Conservation (phyloP, 2,797 vertebrate genomes). For the Centropyge bicolor region DNA sequence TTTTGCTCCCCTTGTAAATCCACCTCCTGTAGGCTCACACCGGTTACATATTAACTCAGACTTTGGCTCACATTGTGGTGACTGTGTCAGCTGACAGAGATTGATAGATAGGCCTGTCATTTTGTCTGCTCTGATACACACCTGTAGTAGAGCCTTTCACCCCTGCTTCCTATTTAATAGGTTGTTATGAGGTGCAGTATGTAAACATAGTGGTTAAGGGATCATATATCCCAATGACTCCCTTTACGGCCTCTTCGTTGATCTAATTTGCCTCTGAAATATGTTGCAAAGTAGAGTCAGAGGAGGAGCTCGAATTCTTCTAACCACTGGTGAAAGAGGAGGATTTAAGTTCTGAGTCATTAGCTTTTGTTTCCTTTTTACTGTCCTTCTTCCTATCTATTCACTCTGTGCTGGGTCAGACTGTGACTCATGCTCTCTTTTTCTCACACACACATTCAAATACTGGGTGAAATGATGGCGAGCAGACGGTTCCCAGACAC, state of each 20-base stretch:
- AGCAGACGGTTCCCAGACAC: constrained; percentile 62
- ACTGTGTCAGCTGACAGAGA: constrained; percentile 15
- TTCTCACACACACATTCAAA: constrained; percentile 19
- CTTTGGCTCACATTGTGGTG: constrained; percentile 35
- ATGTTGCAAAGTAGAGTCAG: constrained; percentile 45
- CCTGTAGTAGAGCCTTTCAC: constrained; percentile 3
- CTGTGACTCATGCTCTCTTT: constrained; percentile 61
- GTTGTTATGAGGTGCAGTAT: constrained; percentile 15
- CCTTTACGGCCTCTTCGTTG: constrained; percentile 26
- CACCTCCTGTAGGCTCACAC: constrained; percentile 23
- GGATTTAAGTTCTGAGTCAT: constrained; percentile 64
- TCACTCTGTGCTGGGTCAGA: constrained; percentile 38
- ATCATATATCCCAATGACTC: constrained; percentile 41
- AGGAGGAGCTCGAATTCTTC: constrained; percentile 30
- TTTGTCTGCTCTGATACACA: constrained; percentile 23
- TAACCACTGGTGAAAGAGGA: constrained; percentile 18
- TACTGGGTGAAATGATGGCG: constrained; percentile 34
- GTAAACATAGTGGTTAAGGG: constrained; percentile 23
- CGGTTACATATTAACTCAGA: constrained; percentile 73
- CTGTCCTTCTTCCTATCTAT: constrained; percentile 39
- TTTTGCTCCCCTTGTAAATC: constrained; percentile 34
- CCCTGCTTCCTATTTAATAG: constrained; percentile 24
- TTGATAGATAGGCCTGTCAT: constrained; percentile 16
- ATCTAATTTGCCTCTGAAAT: constrained; percentile 49
- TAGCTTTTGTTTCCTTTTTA: constrained; percentile 54